These are phyloP conservation scores for Fregata magnificens DNA, from an alignment of 2,113 vertebrate species.

Conservation along the genomic window DNA sequence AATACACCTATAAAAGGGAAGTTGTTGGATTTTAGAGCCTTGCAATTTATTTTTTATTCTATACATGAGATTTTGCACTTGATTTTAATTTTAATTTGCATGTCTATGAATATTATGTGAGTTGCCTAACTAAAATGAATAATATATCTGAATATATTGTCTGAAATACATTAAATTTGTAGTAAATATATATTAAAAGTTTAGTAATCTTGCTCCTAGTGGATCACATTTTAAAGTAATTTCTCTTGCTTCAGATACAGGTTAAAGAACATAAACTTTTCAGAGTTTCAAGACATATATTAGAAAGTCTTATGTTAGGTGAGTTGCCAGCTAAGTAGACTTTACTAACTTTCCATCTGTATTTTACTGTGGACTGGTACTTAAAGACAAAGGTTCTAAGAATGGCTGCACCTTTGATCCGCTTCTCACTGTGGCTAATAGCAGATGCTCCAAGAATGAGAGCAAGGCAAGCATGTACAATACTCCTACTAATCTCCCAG, in stretches of 20 bases:
- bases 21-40: neutral
- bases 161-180: neutral
- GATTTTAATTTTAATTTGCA: neutral
- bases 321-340: neutral
- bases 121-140: neutral
- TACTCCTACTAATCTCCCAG: neutral
- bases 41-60: neutral
- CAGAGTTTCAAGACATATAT: neutral
- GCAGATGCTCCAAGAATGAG: neutral
- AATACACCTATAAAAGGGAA: neutral
- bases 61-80: neutral
- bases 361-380: neutral
- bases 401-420: neutral
- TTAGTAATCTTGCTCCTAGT: neutral
- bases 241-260: neutral
- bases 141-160: neutral
- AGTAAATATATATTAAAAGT: neutral
- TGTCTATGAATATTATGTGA: neutral
- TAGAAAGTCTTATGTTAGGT: neutral
- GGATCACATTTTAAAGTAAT: neutral
- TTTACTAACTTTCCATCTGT: neutral
- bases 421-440: neutral
- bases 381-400: neutral
- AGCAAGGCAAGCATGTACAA: neutral
- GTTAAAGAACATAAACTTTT: neutral